A percentile compares a stretch with the other conserved stretches of the same genome.
Evolutionary conservation across 2,888 invertebrate species (phyloP).

Genomic region (Smittia sp.): DNA sequence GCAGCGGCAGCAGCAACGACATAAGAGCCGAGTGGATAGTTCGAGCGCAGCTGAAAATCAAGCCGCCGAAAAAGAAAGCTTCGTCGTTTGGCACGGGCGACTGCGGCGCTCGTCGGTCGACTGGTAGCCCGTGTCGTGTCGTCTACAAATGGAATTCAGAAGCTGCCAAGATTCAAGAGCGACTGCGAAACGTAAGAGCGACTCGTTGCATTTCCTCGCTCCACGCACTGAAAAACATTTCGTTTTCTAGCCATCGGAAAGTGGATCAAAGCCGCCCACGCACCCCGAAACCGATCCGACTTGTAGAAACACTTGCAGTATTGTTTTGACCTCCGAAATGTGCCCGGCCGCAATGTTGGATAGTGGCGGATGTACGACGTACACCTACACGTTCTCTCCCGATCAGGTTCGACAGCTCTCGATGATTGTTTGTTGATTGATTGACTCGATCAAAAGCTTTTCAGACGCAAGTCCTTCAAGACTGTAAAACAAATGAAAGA

Average conservation of each 20-base stretch:
- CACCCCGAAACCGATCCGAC: neutral
- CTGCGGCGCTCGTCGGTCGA: neutral
- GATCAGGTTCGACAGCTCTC: slow-evolving; percentile 21
- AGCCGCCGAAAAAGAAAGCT: slow-evolving; percentile 51
- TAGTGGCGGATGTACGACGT: slow-evolving; percentile 20
- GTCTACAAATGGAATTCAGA: slow-evolving; percentile 56
- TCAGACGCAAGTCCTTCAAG: slow-evolving; percentile 4
- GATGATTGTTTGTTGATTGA: slow-evolving; percentile 5
- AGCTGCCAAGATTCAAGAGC: slow-evolving; percentile 46
- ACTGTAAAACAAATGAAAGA: slow-evolving; percentile 35
- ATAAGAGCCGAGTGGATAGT: slow-evolving; percentile 65
- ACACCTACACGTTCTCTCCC: slow-evolving; percentile 35
- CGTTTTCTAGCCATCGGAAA: slow-evolving; percentile 26
- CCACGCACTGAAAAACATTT: slow-evolving; percentile 17
- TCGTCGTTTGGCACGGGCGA: slow-evolving; percentile 15
- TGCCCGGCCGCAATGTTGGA: slow-evolving; percentile 13
- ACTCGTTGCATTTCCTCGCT: neutral
- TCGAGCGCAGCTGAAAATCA: slow-evolving; percentile 65
- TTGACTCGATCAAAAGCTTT: neutral
- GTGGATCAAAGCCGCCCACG: slow-evolving; percentile 10
- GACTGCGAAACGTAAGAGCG: neutral
- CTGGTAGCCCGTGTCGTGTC: slow-evolving; percentile 50
- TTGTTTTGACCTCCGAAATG: slow-evolving; percentile 57
- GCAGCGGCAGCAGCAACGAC: slow-evolving; percentile 45
- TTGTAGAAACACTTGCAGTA: slow-evolving; percentile 68